Evolutionary conservation across 2,888 invertebrate genomes (phyloP), one percentile per base, ranked within the genome.

Genomic region (Mesochorus sp.): DNA sequence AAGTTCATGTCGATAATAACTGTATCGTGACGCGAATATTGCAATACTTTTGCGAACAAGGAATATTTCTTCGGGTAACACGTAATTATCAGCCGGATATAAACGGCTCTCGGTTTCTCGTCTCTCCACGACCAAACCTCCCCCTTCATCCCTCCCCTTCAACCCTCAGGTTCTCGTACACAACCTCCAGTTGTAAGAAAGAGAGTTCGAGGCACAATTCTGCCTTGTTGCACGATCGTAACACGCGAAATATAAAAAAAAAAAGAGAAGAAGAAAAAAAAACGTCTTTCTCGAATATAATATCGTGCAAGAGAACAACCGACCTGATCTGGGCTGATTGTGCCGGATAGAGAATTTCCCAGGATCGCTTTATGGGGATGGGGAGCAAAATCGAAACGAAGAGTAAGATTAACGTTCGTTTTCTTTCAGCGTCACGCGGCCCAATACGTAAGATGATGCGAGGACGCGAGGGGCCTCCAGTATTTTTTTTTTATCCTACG

Each of bases 1-100:
- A 42, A 73, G 83, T 89, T 89, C 87, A 87, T 87, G 89, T 88
- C 89, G 87, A 89, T 90, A 90, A 89, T 86, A 85, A 87, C 85
- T 87, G 86, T 88, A 89, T 89, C 89, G 88, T 88, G 88, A 88
- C 88, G 86, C 80, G 85, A 80, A 84, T 85, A 84, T 82, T 86
- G 84, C 82, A 80, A 86, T 87, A 85, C 83, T 85, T 85, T 85
- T 80, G 80, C 78, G 79, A 82, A 61, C 44, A 61, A 76, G 61
- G 83, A 84, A 83, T n/a, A n/a, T 85, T 86, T 88, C 84, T 81
- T 79, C 67, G 79, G 83, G 82, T 80, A 83, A 83, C 82, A 83
- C 82, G 84, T 83, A 88, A 87, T 86, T 85, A 88, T 87, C 84
- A 84, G 84, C 85, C 80, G 82, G 85, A 86, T 84, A 85, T 85